These are phyloP conservation scores for Mionectes olivaceus DNA, from an alignment of 2,797 vertebrate species.

Conservation along the genomic window DNA sequence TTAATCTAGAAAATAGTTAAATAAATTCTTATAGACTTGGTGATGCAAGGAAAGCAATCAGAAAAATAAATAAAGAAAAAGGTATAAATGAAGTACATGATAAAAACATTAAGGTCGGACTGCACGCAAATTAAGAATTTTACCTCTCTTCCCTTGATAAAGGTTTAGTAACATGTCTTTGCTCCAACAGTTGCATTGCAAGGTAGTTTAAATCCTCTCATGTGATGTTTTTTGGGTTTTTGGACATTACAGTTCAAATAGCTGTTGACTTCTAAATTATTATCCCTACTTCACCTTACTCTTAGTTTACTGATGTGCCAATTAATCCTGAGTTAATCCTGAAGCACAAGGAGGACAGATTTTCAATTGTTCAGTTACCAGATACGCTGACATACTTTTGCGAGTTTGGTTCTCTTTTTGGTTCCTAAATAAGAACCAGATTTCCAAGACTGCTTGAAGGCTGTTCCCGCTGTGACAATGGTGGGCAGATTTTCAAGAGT, in stretches of 20 bases:
- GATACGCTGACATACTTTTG: conserved; percentile 37
- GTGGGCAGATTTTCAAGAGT: conserved; percentile 59
- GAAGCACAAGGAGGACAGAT: conserved; percentile 5
- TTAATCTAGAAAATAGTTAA: background rate
- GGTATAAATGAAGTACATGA: background rate
- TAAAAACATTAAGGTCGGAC: background rate
- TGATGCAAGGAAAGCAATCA: background rate
- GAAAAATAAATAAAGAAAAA: background rate
- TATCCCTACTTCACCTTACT: conserved; percentile 24
- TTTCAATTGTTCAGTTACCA: conserved; percentile 40
- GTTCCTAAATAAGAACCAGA: conserved; percentile 63
- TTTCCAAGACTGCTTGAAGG: conserved; percentile 49
- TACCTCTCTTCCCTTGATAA: background rate
- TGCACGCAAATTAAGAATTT: background rate
- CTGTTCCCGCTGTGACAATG: conserved; percentile 58
- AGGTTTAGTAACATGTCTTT: background rate
- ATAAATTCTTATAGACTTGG: background rate
- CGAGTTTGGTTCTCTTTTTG: conserved; percentile 32
- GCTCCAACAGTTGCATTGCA: background rate
- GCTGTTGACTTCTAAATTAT: background rate
- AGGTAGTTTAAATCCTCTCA: background rate
- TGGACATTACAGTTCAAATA: background rate
- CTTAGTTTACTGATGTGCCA: background rate
- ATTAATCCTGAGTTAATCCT: conserved; percentile 37
- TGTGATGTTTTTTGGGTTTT: background rate